These are phyloP conservation scores for Napeogenes inachia DNA, from an alignment of 2,888 invertebrate species.

Conservation along the genomic window DNA sequence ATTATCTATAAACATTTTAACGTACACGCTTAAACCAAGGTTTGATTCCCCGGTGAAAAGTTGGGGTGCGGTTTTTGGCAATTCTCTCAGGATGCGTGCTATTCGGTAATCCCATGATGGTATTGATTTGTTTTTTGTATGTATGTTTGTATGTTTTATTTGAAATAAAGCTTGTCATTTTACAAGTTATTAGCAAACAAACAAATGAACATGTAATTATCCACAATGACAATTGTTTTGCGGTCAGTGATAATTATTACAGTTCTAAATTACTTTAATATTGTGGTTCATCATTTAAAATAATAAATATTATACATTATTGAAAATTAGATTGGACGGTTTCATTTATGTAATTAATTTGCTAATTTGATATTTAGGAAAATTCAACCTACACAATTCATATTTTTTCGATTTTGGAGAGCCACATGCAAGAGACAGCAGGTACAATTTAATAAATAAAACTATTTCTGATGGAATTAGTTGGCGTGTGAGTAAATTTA, in stretches of 20 bases:
- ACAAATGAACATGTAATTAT: conserved; percentile 12
- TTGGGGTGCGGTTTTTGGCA: conserved; percentile 61
- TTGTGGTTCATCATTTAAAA: not conserved
- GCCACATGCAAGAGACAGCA: too few relatives aligned
- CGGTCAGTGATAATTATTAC: conserved; percentile 8
- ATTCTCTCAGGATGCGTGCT: conserved; percentile 50
- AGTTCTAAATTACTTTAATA: not conserved
- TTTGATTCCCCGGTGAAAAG: conserved; percentile 60
- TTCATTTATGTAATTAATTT: not conserved
- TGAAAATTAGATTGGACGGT: not conserved
- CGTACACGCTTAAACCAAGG: conserved; percentile 71
- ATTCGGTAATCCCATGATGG: not conserved
- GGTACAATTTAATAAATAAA: too few relatives aligned
- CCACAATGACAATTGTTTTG: conserved; percentile 15
- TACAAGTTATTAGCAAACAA: conserved; percentile 9
- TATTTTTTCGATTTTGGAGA: too few relatives aligned
- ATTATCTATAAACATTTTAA: conserved; percentile 78
- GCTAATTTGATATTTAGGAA: not conserved
- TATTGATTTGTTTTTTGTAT: not conserved
- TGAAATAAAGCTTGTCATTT: not conserved
- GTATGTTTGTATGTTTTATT: not conserved
- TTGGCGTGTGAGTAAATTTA: too few relatives aligned
- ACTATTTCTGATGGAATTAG: too few relatives aligned
- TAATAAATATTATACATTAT: not conserved
- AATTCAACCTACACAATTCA: not conserved